A percentile compares a stretch with the other conserved stretches of the same genome.
phyloP scores from a whole-genome alignment of 64 coral and sea anemone genomes.

The Porites australiensis region DNA sequence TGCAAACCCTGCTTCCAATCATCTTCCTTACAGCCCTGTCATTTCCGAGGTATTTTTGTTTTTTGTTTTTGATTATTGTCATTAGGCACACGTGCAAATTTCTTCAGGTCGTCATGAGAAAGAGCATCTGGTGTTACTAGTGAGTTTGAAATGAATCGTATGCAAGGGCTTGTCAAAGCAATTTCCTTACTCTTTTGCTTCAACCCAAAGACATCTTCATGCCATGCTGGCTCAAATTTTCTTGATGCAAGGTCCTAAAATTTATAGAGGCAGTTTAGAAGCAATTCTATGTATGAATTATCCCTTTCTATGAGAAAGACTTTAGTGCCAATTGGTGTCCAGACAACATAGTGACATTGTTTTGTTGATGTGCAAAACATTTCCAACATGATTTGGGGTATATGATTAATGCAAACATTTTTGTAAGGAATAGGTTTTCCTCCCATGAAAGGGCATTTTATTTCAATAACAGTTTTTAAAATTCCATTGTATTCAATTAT shows the following conservation, averaged over 20 bases:
- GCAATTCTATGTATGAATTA: slow-evolving; percentile 11
- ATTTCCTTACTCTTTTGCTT: slow-evolving; percentile 53
- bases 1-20: slow-evolving; percentile 48
- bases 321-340: slow-evolving; percentile 46
- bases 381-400: slow-evolving; percentile 54
- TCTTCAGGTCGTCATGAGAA: slow-evolving; percentile 18
- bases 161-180: slow-evolving; percentile 6
- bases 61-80: not conserved
- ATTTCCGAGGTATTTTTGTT: not conserved
- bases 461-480: slow-evolving; percentile 21
- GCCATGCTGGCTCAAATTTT: slow-evolving; percentile 50
- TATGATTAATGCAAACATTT: slow-evolving; percentile 42
- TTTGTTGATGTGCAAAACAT: slow-evolving; percentile 52
- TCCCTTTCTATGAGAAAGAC: slow-evolving; percentile 48
- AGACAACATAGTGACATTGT: slow-evolving; percentile 53
- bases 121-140: not conserved
- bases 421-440: slow-evolving; percentile 50
- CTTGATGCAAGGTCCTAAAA: slow-evolving; percentile 25
- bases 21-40: slow-evolving; percentile 32
- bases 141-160: slow-evolving; percentile 9
- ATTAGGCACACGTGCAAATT: not conserved
- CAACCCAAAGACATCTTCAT: slow-evolving; percentile 45
- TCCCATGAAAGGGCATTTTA: slow-evolving; percentile 60
- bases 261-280: slow-evolving; percentile 47
- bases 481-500: not conserved